These are phyloP conservation scores for Brachystomella parvula DNA, from an alignment of 1,140 invertebrate genomes.

Conservation along the genomic window DNA sequence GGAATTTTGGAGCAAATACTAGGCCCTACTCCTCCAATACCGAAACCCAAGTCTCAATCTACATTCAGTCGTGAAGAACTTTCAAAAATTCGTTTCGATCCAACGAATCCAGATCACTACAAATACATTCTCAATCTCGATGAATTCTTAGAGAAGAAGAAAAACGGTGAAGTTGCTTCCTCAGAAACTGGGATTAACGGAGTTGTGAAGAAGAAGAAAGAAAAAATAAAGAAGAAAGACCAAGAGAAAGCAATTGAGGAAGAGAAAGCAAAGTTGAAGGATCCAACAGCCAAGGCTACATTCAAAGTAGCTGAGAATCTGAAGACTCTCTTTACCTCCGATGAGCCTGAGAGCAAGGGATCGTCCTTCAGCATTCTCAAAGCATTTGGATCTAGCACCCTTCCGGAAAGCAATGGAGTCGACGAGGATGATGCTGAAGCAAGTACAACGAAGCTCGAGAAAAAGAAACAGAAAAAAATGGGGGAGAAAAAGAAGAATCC, in stretches of 20 bases:
- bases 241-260: background rate
- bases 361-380: conserved; percentile 22
- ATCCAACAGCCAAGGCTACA: conserved; percentile 1
- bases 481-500: conserved; percentile 24
- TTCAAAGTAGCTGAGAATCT: conserved; percentile 28
- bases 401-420: too few species aligned
- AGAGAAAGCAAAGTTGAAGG: background rate
- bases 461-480: background rate
- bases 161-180: background rate
- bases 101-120: background rate
- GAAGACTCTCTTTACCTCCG: conserved; percentile 20
- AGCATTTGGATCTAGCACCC: too few species aligned
- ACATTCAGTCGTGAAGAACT: background rate
- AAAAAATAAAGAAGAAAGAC: conserved; percentile 3
- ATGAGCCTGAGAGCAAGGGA: background rate
- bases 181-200: background rate
- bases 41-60: background rate
- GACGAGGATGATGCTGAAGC: background rate
- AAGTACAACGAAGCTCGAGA: background rate
- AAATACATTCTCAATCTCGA: background rate
- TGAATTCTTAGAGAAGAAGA: background rate
- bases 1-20: conserved; percentile 23
- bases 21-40: conserved; percentile 10
- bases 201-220: conserved; percentile 2
- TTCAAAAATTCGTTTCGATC: conserved; percentile 25